Conservation (phyloP, 2,888 invertebrate species). For the Globia sparganii region DNA sequence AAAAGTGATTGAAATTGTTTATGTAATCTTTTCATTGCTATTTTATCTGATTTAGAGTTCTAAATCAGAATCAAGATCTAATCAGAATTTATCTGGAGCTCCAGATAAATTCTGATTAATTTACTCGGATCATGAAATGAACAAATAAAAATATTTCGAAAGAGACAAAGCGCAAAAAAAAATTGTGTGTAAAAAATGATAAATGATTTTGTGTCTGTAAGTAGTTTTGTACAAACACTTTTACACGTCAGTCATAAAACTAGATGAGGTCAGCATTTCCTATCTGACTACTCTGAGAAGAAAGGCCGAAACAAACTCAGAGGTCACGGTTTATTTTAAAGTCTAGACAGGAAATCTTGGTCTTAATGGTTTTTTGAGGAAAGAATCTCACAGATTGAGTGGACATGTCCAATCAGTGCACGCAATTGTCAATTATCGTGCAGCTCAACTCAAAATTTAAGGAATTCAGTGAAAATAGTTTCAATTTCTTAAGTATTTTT, state of each 20-base stretch:
- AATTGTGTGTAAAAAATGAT: not conserved
- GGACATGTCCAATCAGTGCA: not conserved
- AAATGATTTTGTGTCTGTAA: not conserved
- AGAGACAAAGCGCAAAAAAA: too few relatives aligned
- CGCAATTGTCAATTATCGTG: not conserved
- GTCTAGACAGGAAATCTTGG: too few relatives aligned
- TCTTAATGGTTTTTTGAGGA: not conserved
- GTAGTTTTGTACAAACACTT: not conserved
- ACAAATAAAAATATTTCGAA: not conserved
- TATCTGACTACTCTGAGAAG: not conserved
- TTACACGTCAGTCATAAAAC: not conserved
- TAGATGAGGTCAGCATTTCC: not conserved
- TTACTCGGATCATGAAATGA: not conserved
- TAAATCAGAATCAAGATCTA: too few relatives aligned
- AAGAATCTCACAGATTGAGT: not conserved
- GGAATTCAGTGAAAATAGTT: not conserved
- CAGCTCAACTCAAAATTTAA: not conserved
- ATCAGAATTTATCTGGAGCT: too few relatives aligned
- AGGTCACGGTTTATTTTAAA: not conserved
- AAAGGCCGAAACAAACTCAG: not conserved
- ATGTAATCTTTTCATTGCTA: not conserved
- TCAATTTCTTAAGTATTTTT: not conserved
- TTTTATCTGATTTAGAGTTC: not conserved
- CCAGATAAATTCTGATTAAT: not conserved
- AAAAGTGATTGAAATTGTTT: slow-evolving; percentile 7